Evolutionary conservation across 2,113 vertebrate genomes (phyloP), one percentile per base, ranked within the genome.

Genomic region (Ictidomys tridecemlineatus): DNA sequence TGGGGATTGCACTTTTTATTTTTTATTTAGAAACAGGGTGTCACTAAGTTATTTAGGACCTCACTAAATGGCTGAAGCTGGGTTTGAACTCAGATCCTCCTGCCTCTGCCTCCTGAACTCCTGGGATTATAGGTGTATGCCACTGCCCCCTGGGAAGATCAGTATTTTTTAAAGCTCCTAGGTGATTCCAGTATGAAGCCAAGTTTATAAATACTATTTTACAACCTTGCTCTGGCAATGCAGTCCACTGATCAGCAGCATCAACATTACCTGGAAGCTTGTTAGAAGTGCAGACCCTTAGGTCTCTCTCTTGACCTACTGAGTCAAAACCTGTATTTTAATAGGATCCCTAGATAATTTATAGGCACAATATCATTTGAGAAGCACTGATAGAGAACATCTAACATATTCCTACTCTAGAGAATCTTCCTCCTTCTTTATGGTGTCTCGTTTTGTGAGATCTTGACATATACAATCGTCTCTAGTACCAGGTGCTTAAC

Each of bases 311-410:
- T 69, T 76, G 78, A 93, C 17, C 26, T 96, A 42, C 42, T 87
- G 42, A 96, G 87, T 92, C 65, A 72, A 37, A 92, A 79, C n/a
- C 58, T 96, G n/a, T 1, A 34, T 80, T 95, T 74, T 88, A 94
- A 88, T 67, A 73, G 63, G 16, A 74, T 93, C n/a, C 56, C 28
- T 61, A 77, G 45, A 26, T 79, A 26, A 92, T 86, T 72, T 56
- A 17, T 61, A 48, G 34, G 37, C 58, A 51, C 2, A 13, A 26
- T 74, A 79, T 28, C 94, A 34, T 74, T 73, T 73, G 39, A 94
- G 32, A 95, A 84, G 48, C 34, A 28, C 80, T 85, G 67, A 61
- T 82, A 72, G 61, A 95, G 34, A 67, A 5, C n/a, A 82, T 85
- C 42, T 85, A 58, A 70, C 12, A 92, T 32, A 65, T 92, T 85